These are phyloP conservation scores for Parelbella ahira DNA, from an alignment of 2,888 invertebrate species.

Conservation along the genomic window DNA sequence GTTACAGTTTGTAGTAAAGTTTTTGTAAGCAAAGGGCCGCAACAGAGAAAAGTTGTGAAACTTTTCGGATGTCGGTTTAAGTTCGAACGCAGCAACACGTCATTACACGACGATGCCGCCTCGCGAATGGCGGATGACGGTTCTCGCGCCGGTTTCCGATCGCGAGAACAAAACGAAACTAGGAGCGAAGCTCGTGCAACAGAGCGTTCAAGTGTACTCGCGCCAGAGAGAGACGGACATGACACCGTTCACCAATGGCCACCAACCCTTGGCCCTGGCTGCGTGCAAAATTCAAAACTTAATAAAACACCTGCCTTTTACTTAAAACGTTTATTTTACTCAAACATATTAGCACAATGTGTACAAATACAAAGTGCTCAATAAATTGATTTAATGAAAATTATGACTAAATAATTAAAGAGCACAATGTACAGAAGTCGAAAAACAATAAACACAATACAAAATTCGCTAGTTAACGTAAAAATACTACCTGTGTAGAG, in stretches of 20 bases:
- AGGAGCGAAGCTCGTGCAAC: constrained; percentile 53
- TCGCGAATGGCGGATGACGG: constrained; percentile 49
- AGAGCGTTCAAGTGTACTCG: constrained; percentile 34
- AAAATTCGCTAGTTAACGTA: no score
- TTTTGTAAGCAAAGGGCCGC: constrained; percentile 51
- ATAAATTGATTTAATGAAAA: no score
- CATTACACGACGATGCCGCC: constrained; percentile 53
- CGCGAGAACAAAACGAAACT: constrained; percentile 39
- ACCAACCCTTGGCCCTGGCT: constrained; percentile 24
- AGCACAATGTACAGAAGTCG: no score
- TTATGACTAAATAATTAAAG: no score
- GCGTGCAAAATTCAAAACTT: constrained; percentile 27
- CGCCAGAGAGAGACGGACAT: constrained; percentile 38
- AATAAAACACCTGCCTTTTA: constrained; percentile 25
- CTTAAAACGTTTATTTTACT: constrained; percentile 20
- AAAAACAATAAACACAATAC: no score
- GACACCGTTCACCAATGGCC: constrained; percentile 48
- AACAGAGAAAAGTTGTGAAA: constrained; percentile 63
- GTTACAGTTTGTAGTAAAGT: constrained; percentile 42
- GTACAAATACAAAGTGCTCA: no score
- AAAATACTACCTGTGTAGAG: no score
- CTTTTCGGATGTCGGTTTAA: constrained; percentile 63
- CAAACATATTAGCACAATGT: no score
- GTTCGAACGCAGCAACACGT: constrained; percentile 45
- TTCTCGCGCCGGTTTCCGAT: constrained; percentile 17